Evolutionary conservation across 1,140 invertebrate genomes (phyloP), one percentile per base, ranked within the genome.

Genomic region (Drosophila pachea): DNA sequence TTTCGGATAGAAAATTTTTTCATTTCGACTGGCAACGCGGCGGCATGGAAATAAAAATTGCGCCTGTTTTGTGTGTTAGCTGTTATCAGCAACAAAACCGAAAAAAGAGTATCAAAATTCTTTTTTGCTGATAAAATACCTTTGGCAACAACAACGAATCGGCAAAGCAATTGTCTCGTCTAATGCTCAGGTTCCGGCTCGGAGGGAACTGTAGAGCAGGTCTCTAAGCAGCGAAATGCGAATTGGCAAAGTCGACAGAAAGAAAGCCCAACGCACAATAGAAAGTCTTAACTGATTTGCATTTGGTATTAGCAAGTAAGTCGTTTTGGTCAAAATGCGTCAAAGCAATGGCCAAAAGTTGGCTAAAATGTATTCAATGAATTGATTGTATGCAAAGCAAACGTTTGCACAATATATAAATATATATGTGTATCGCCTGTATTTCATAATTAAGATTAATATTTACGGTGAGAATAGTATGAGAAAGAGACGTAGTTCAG

Each of bases 221-320:
- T 43, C 31, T 16, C 54, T 16, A 7, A 32, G 5, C 40, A 47
- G 29, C 38, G 32, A 49, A 12, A 40, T 7, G 1, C 22, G 7
- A 43, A 2, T 59, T 52, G 60, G 35, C 22, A 33, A 40, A 48
- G 52, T 55, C 16, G 72, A 40, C 38, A 59, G 79, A 86, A 76
- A 86, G 79, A 84, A 84, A 84, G 81, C 79, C 65, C 45, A 55
- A 32, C 36, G 11, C 33, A 42, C 43, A 7, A 64, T 76, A 84
- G 83, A 83, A 84, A 84, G 83, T 83, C 76, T 52, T 70, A 52
- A 68, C 66, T 36, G 67, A 83, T 83, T 83, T 83, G 76, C 81
- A 84, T 84, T 70, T 47, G 65, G 52, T 73, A 68, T 84, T 78
- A 55, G 67, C 66, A 59, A 72, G 76, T 74, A 55, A 68, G 64